Percentiles rank a stretch among this genome's conserved stretches.
Evolutionary conservation across 2,888 invertebrate species (phyloP).

Genomic region (Saturnia japonica): DNA sequence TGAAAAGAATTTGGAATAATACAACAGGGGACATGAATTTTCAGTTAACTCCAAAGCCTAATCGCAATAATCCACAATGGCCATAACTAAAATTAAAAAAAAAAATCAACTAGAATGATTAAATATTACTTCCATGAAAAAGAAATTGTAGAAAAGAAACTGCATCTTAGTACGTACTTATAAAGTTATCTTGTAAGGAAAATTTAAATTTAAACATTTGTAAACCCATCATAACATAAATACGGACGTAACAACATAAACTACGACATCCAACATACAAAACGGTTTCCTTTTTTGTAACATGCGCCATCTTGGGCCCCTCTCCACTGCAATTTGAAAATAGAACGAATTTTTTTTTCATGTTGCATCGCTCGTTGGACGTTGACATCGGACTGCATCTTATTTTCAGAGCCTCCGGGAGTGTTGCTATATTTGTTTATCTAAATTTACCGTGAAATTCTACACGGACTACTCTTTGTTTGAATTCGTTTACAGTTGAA

Average conservation of each 20-base stretch:
- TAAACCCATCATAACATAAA: conserved; percentile 13
- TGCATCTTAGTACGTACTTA: not conserved
- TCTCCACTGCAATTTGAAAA: conserved; percentile 73
- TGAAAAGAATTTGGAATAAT: not conserved
- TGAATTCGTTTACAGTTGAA: not conserved
- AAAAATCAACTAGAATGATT: not conserved
- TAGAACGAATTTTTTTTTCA: conserved; percentile 68
- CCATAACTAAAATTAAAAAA: not conserved
- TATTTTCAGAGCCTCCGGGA: conserved; percentile 71
- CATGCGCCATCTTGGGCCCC: conserved; percentile 46
- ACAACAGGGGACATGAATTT: not conserved
- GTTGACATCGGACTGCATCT: conserved; percentile 70
- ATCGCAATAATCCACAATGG: not conserved
- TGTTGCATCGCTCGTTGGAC: conserved; percentile 71
- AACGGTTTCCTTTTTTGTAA: conserved; percentile 55
- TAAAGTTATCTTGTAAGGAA: not conserved
- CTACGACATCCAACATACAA: conserved; percentile 33
- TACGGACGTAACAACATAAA: conserved; percentile 23
- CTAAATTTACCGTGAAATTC: conserved; percentile 51
- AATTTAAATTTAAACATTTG: not conserved
- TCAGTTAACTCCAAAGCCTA: not conserved
- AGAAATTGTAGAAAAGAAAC: not conserved
- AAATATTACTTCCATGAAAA: not conserved
- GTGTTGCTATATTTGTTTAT: conserved; percentile 64
- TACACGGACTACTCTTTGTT: conserved; percentile 31